phyloP scores from a whole-genome alignment of 2,797 vertebrate genomes.

The Cossypha niveicapilla region DNA sequence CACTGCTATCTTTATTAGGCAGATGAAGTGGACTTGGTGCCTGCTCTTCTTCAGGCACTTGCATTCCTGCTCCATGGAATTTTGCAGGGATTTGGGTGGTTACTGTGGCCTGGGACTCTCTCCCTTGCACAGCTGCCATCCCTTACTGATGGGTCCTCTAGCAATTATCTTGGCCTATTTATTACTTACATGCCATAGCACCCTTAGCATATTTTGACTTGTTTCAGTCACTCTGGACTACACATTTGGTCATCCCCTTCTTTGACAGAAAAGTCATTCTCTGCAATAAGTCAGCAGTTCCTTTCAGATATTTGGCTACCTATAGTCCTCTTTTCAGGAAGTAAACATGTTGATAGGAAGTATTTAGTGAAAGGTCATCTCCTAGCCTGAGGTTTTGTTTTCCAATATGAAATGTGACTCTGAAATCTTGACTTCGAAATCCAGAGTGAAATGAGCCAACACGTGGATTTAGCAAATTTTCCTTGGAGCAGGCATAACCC shows the following conservation, averaged over 20 bases:
- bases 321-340: background rate
- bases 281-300: rapidly evolving
- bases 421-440: background rate
- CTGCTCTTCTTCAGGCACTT: conserved; percentile 31
- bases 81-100: background rate
- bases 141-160: background rate
- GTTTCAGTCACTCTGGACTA: background rate
- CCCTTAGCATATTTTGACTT: background rate
- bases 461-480: background rate
- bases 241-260: background rate
- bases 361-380: background rate
- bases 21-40: conserved; percentile 30
- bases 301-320: background rate
- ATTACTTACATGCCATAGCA: background rate
- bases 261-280: background rate
- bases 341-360: background rate
- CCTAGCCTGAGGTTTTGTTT: background rate
- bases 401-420: background rate
- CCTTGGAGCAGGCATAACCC: background rate
- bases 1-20: conserved; percentile 51
- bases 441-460: background rate
- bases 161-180: background rate
- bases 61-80: conserved; percentile 36
- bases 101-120: background rate
- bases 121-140: background rate